Base-by-base conservation (phyloP, 2,888 invertebrate genomes). In the Gymnosoma rotundatum region DNA sequence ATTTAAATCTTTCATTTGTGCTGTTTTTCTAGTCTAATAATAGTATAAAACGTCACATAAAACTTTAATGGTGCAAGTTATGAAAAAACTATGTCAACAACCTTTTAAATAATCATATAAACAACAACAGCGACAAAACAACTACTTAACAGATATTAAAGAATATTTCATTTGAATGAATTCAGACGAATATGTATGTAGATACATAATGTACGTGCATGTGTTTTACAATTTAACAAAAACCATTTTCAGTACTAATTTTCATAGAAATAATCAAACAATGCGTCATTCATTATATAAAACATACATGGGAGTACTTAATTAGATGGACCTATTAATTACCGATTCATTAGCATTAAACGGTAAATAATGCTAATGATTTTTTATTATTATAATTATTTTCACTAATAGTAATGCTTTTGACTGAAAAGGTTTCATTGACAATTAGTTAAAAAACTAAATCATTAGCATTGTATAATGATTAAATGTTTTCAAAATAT, bases 71-170 rank as follows among this genome's bases (percentile, higher is more conserved):
- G 25, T 25, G 4, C 1, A 25, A 25, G 25, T 25, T 2, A 25
- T 25, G 25, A 25, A 25, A 12, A 78, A 79, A 79, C 48, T 72
- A 21, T 72, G 79, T 73, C 79, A 72, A 73, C 48, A 64, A 79
- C 63, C 61, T 72, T 70, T 20, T 25, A 20, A n/a, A 25, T 21
- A 52, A 75, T 61, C n/a, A 45, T 61, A 56, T 25, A 50, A 60
- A n/a, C 16, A 32, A 79, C 6, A 45, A 48, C 2, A 25, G 25
- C 25, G 25, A 25, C 25, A 25, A 25, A 25, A 25, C 25, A 64
- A 38, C 38, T 38, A 9, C 25, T 16, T 9, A 20, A 67, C 10
- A 67, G 8, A 67, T 20, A 18, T 48, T 10, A 50, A 6, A 2
- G 25, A 48, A 25, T 2, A 25, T 25, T 50, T 48, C 4, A 48